Conservation (phyloP, 2,113 vertebrate species). For the Anoura caudifer region DNA sequence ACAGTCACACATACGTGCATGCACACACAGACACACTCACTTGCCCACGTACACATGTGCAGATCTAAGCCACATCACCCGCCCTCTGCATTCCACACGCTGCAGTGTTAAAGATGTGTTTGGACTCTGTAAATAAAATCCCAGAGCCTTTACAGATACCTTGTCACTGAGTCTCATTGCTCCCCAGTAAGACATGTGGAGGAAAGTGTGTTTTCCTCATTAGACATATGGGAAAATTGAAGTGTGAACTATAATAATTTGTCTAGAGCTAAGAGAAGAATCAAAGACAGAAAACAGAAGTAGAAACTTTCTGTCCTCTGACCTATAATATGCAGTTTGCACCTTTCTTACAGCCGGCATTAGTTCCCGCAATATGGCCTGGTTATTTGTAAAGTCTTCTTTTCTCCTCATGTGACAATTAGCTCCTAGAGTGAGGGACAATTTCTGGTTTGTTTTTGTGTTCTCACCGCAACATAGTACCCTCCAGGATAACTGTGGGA, state of each 20-base stretch:
- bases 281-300: constrained; percentile 14
- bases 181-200: background rate
- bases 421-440: background rate
- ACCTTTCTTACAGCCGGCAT: background rate
- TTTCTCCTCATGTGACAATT: background rate
- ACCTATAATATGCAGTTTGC: background rate
- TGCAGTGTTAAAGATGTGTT: constrained; percentile 29
- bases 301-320: constrained; percentile 15
- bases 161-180: background rate
- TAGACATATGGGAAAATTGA: background rate
- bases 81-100: background rate
- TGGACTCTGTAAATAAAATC: constrained; percentile 11
- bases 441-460: background rate
- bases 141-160: background rate
- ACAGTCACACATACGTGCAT: background rate
- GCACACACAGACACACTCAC: background rate
- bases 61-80: background rate
- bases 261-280: background rate
- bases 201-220: constrained; percentile 35
- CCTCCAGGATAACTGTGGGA: background rate
- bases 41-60: background rate
- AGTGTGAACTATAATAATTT: constrained; percentile 6
- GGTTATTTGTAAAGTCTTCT: background rate
- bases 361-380: background rate
- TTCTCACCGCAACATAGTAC: background rate